Base-by-base conservation (phyloP, 2,888 invertebrate species). In the Nectonema munidae region DNA sequence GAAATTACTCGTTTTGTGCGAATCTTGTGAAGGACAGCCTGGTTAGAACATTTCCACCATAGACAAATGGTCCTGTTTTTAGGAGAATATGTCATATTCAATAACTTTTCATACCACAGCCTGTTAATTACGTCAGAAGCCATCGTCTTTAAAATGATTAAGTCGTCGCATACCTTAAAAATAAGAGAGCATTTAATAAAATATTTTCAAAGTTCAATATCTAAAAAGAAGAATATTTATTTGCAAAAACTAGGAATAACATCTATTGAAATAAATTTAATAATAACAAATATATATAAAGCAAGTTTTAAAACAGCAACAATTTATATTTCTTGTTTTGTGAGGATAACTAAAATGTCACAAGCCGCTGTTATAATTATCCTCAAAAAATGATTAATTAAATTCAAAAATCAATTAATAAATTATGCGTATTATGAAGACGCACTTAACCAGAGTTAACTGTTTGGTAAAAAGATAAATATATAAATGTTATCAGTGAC, bases 1-100 rank as follows among this genome's bases (percentile, higher is more conserved):
- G n/a, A n/a, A n/a, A n/a, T n/a, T n/a, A 81, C 86, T 69, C 89
- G 95, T 56, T 79, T 76, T 0, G 95, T 89, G 54, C 86, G 86
- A 59, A 89, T 95, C 61, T 89, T 89, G 58, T 89, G 81, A 44
- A 86, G 64, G 51, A 79, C 74, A 3, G 81, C 81, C 49, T 43
- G 53, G 49, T 41, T 50, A 15, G 50, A 81, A 51, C 74, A 75
- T 48, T 77, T 68, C 49, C 83, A 67, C 86, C 95, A 99, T 42
- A 99, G 64, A 57, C 89, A 95, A 44, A 99, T 62, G 6, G 89
- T 72, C 57, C 76, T 74, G 50, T 81, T 89, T 58, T 89, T 89
- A 1, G 95, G 95, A 47, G 86, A 83, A 56, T 81, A 99, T 0
- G 95, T 89, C 83, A 99, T 89, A 54, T 99, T 99, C 39, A 95